Base-by-base conservation (phyloP, 2,888 invertebrate species). In the Lucinisca nassula region DNA sequence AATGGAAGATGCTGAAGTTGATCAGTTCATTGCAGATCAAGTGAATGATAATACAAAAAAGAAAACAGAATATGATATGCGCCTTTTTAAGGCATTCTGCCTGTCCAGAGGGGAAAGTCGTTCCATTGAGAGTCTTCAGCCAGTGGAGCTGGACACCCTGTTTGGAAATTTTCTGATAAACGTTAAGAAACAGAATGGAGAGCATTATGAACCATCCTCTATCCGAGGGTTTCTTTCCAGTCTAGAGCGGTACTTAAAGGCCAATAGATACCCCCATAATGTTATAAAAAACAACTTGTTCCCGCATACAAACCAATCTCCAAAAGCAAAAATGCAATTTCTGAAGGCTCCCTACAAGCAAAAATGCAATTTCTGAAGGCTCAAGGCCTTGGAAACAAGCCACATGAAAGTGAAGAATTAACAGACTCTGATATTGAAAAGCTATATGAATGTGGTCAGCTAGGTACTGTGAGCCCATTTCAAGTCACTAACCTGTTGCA, bases 231-330 rank as follows among this genome's bases (percentile, higher is more conserved):
- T 51, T 51, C 51, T 51, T 8, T 51, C 21, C 8, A 51, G 51
- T 51, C 21, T 51, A 21, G 51, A 51, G 12, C 51, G 51, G 51
- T 51, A 51, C 51, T 21, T 51, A 21, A 51, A 51, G 21, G 51
- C 8, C 12, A 51, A 51, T 21, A 51, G 51, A 21, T 8, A 21
- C 51, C 51, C 12, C 21, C 8, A 14, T 51, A 8, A 51, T 51
- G 21, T 14, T 51, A 51, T n/a, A 40, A 83, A 78, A 58, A 78
- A 78, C 51, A 55, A 37, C 27, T n/a, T 72, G 17, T 78, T 83
- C n/a, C 58, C 78, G 0, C 77, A 83, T 32, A 45, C 45, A 24
- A 83, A 78, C 40, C 37, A 72, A 24, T 78, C 79, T 21, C 24
- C 74, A 2, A 74, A 40, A 27, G 27, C 12, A 58, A 58, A 27